phyloP scores from a whole-genome alignment of 2,888 invertebrate species.

The Peribatodes rhomboidaria region DNA sequence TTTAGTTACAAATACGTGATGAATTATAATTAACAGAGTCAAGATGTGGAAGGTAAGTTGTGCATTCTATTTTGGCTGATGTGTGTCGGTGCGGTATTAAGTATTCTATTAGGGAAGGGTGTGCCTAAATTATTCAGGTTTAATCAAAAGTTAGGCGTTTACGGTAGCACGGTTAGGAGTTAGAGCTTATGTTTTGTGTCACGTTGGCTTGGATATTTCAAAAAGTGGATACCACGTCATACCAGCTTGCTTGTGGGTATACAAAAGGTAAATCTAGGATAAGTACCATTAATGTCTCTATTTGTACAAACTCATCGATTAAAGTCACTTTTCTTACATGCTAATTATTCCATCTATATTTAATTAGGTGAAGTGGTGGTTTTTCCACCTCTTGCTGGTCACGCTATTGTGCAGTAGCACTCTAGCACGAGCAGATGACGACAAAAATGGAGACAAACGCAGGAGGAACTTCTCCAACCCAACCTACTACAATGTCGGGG shows the following conservation, averaged over 20 bases:
- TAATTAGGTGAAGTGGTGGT: conserved; percentile 55
- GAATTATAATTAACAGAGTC: conserved; percentile 11
- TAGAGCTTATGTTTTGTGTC: neutral
- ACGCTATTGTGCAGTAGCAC: conserved; percentile 47
- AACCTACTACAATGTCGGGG: conserved; percentile 94
- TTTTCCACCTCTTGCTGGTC: conserved; percentile 48
- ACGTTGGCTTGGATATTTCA: neutral
- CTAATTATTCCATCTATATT: neutral
- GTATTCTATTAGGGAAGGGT: conserved; percentile 44
- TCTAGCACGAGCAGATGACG: conserved; percentile 64
- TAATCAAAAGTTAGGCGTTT: conserved; percentile 62
- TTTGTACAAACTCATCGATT: neutral
- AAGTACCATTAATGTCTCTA: neutral
- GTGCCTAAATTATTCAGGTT: conserved; percentile 60
- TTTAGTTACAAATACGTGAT: conserved; percentile 16
- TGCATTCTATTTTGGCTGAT: conserved; percentile 1
- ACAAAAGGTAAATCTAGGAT: neutral
- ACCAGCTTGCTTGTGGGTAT: neutral
- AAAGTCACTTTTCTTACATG: neutral
- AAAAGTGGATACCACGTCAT: neutral
- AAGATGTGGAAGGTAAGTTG: conserved; percentile 32
- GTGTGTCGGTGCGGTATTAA: conserved; percentile 14
- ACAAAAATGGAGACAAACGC: conserved; percentile 51
- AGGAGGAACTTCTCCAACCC: conserved; percentile 85
- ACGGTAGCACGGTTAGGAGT: conserved; percentile 37